phyloP scores from a whole-genome alignment of 1,140 invertebrate species.

The Tetranychus cinnabarinus region DNA sequence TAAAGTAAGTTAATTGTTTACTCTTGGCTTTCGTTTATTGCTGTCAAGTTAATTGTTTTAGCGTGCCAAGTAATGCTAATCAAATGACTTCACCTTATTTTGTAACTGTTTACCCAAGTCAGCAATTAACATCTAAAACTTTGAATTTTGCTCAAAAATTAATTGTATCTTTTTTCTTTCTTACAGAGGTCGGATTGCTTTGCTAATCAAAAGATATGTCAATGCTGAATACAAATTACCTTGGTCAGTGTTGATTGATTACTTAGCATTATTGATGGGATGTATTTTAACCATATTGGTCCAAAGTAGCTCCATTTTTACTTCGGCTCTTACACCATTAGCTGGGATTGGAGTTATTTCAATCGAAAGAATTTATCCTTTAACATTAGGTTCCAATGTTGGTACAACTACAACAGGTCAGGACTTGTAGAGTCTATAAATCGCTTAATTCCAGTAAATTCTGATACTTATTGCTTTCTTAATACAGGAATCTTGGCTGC shows the following conservation, averaged over 20 bases:
- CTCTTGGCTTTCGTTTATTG: too few relatives aligned
- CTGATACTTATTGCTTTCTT: too few relatives aligned
- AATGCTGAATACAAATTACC: constrained; percentile 29
- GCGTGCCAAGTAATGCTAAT: too few relatives aligned
- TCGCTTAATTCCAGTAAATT: neutral
- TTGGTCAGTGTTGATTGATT: constrained; percentile 26
- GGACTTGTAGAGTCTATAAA: neutral
- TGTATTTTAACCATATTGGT: constrained; percentile 32
- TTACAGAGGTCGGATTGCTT: constrained; percentile 25
- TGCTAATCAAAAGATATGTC: constrained; percentile 27
- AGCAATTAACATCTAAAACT: too few relatives aligned
- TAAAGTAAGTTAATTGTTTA: constrained; percentile 4
- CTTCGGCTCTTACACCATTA: constrained; percentile 34
- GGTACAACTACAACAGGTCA: constrained; percentile 33
- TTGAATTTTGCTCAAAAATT: too few relatives aligned
- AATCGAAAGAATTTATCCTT: constrained; percentile 33
- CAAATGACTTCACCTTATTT: neutral
- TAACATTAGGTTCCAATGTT: constrained; percentile 35
- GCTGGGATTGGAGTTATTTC: constrained; percentile 34
- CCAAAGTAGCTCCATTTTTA: constrained; percentile 37
- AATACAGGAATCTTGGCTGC: constrained; percentile 22
- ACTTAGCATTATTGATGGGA: constrained; percentile 32
- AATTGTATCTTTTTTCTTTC: neutral
- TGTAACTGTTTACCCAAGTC: too few relatives aligned
- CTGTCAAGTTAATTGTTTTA: too few relatives aligned